Percentiles rank a stretch among this genome's conserved stretches.
Evolutionary conservation across 1,140 invertebrate genomes (phyloP).

Genomic region (Lamellibrachia luymesi): DNA sequence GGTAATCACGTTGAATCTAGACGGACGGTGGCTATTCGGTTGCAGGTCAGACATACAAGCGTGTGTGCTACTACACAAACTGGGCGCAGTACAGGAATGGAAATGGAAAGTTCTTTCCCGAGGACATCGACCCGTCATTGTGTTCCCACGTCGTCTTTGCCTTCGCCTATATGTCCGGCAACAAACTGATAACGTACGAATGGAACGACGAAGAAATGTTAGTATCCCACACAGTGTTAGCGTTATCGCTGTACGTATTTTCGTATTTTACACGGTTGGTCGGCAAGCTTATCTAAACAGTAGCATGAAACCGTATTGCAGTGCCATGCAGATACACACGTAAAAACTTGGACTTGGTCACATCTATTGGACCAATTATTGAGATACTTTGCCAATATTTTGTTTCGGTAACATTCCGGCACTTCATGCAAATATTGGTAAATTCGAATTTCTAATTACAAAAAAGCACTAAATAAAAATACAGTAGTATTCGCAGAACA

Average conservation of each 20-base stretch:
- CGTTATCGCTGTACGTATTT: not conserved
- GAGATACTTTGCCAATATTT: not conserved
- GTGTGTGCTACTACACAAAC: slow-evolving; percentile 54
- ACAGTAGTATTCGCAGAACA: too few species aligned
- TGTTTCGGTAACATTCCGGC: not conserved
- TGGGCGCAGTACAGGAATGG: slow-evolving; percentile 49
- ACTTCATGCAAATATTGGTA: too few species aligned
- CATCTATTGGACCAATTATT: not conserved
- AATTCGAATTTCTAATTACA: too few species aligned
- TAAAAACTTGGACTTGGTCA: too few species aligned
- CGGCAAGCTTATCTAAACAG: too few species aligned
- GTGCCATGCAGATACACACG: too few species aligned
- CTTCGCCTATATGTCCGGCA: slow-evolving; percentile 68
- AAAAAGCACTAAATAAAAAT: too few species aligned
- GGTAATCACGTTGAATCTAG: too few species aligned
- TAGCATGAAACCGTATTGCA: too few species aligned
- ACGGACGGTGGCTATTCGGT: too few species aligned
- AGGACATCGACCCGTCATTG: slow-evolving; percentile 68
- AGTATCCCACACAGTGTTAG: not conserved
- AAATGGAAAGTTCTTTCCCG: slow-evolving; percentile 60
- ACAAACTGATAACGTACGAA: slow-evolving; percentile 42
- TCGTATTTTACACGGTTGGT: too few species aligned
- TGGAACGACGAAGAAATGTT: slow-evolving; percentile 43
- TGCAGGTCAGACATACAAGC: slow-evolving; percentile 20
- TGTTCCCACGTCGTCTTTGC: slow-evolving; percentile 82